Conservation (phyloP, 2,888 invertebrate species). For the Dendrolimus pini region DNA sequence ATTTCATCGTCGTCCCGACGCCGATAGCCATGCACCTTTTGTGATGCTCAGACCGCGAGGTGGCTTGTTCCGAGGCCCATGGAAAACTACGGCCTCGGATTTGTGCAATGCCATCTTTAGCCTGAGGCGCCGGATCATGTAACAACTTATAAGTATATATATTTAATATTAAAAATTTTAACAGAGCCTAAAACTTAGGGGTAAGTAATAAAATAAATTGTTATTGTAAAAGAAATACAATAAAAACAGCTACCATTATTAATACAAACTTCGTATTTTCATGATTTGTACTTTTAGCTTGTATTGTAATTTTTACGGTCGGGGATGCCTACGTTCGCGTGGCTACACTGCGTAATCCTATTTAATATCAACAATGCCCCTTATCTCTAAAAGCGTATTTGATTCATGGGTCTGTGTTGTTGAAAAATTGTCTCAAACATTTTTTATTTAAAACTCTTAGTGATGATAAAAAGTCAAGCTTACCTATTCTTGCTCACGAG, state of each 20-base stretch:
- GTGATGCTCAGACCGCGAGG: too few relatives aligned
- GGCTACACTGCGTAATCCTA: constrained; percentile 65
- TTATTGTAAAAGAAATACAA: constrained; percentile 39
- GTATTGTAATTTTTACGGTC: constrained; percentile 67
- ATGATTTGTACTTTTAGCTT: constrained; percentile 61
- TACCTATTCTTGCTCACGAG: constrained; percentile 33
- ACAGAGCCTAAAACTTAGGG: constrained; percentile 32
- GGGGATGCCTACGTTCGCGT: constrained; percentile 56
- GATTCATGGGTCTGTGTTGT: constrained; percentile 60
- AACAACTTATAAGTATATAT: background rate
- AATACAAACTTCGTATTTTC: constrained; percentile 60
- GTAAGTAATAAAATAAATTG: constrained; percentile 39
- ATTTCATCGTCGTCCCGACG: too few relatives aligned
- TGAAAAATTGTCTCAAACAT: constrained; percentile 61
- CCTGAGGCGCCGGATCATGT: background rate
- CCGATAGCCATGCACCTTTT: too few relatives aligned
- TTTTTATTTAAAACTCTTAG: constrained; percentile 54
- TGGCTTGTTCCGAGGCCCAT: too few relatives aligned
- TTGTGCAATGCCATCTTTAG: too few relatives aligned
- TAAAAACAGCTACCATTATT: constrained; percentile 47
- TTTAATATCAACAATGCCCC: constrained; percentile 67
- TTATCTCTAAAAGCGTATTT: constrained; percentile 68
- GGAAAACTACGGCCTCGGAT: too few relatives aligned
- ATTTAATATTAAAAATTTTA: constrained; percentile 33
- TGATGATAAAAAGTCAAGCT: constrained; percentile 46